Conservation (phyloP, 2,113 vertebrate species). For the Drymodes brunneopygia region DNA sequence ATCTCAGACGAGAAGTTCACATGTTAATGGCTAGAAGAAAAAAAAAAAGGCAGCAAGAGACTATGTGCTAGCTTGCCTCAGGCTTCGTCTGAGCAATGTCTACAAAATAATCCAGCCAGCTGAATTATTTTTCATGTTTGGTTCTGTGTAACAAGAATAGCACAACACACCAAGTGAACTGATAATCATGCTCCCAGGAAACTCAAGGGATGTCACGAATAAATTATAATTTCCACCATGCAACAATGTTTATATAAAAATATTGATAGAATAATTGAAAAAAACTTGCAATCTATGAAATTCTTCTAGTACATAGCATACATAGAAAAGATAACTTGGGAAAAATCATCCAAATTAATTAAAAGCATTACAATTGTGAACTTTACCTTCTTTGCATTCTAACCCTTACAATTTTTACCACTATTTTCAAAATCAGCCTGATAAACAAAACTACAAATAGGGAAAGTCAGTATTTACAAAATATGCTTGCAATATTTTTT, state of each 20-base stretch:
- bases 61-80: conserved; percentile 25
- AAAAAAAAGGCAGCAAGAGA: conserved; percentile 19
- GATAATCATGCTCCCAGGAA: not conserved
- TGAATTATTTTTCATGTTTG: conserved; percentile 26
- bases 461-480: not conserved
- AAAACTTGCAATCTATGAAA: not conserved
- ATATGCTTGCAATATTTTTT: not conserved
- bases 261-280: not conserved
- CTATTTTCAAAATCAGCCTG: not conserved
- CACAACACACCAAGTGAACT: not conserved
- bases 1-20: not conserved
- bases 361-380: not conserved
- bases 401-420: not conserved
- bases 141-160: not conserved
- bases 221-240: not conserved
- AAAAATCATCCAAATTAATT: not conserved
- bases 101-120: conserved; percentile 36
- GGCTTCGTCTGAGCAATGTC: not conserved
- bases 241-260: not conserved
- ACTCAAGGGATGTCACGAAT: not conserved
- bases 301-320: not conserved
- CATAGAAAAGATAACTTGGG: not conserved
- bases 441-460: not conserved
- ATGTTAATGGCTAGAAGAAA: not conserved
- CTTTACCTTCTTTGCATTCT: not conserved